Percentiles rank a stretch among this genome's conserved stretches.
Evolutionary conservation across 2,888 invertebrate species (phyloP).

Genomic region (Rhagonycha fulva): DNA sequence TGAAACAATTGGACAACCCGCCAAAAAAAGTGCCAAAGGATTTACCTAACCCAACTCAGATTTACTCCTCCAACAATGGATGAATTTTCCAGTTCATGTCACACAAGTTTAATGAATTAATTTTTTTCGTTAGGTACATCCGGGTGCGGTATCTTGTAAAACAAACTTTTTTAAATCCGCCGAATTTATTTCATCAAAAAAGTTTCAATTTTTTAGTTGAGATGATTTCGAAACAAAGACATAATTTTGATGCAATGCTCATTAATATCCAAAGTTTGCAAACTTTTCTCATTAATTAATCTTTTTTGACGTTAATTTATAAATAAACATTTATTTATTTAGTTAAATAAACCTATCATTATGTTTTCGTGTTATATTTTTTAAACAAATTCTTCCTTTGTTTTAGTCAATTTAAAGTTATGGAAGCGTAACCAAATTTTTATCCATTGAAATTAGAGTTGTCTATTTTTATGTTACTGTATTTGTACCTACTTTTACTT

Average conservation of each 20-base stretch:
- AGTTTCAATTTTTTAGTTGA: not conserved
- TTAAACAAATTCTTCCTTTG: conserved; percentile 11
- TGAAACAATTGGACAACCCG: not conserved
- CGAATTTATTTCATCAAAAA: not conserved
- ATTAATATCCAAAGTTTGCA: not conserved
- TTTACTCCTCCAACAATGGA: not conserved
- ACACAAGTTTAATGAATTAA: not conserved
- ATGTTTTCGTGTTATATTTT: conserved; percentile 16
- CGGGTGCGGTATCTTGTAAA: not conserved
- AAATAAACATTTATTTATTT: conserved; percentile 6
- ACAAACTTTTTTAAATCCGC: not conserved
- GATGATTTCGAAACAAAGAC: not conserved
- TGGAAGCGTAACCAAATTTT: conserved; percentile 11
- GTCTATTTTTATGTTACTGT: not conserved
- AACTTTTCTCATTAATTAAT: not conserved
- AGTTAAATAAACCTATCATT: conserved; percentile 21
- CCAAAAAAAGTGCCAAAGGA: not conserved
- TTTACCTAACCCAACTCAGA: not conserved
- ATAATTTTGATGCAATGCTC: not conserved
- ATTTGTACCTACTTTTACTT: conserved; percentile 2
- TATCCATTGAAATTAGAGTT: not conserved
- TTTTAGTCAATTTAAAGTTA: conserved; percentile 14
- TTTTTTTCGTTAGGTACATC: not conserved
- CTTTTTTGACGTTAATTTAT: not conserved
- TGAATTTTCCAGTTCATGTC: not conserved